Evolutionary conservation across 2,888 invertebrate species (phyloP).

Genomic region (Camptogramma bilineatum): DNA sequence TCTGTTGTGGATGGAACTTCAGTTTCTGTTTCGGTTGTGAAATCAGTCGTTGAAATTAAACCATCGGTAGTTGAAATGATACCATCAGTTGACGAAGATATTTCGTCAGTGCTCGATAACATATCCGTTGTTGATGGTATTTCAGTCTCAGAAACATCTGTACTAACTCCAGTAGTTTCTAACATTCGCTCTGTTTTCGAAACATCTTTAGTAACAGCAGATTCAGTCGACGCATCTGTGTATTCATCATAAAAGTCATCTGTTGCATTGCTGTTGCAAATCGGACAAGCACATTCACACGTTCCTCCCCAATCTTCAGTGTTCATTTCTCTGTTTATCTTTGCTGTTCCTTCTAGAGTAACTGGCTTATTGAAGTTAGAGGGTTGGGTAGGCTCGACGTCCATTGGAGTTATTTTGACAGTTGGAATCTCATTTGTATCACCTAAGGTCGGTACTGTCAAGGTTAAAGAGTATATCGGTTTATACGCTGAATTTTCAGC

Average conservation of each 20-base stretch:
- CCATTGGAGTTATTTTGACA: constrained; percentile 83
- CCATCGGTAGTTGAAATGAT: constrained; percentile 44
- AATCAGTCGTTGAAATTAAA: constrained; percentile 52
- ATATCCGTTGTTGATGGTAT: constrained; percentile 40
- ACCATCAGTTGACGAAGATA: constrained; percentile 41
- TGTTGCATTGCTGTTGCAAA: constrained; percentile 78
- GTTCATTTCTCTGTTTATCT: constrained; percentile 53
- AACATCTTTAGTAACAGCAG: constrained; percentile 30
- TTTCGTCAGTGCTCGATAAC: constrained; percentile 14
- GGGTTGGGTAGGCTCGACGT: constrained; percentile 70
- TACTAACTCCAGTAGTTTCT: constrained; percentile 39
- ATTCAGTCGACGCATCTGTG: constrained; percentile 51
- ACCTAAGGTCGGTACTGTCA: constrained; percentile 90
- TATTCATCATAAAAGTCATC: constrained; percentile 76
- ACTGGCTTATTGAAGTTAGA: constrained; percentile 76
- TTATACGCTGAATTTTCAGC: constrained; percentile 78
- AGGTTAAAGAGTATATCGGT: constrained; percentile 91
- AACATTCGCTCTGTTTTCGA: constrained; percentile 38
- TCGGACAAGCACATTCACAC: constrained; percentile 91
- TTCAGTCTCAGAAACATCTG: constrained; percentile 41
- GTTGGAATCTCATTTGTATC: constrained; percentile 81
- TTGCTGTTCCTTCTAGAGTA: constrained; percentile 65
- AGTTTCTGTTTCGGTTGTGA: constrained; percentile 57
- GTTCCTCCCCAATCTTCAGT: constrained; percentile 85
- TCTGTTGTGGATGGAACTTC: constrained; percentile 56